Percentiles rank a stretch among this genome's conserved stretches.
These are phyloP conservation scores for Clunio marinus DNA, from an alignment of 2,888 invertebrate species.

Conservation along the genomic window DNA sequence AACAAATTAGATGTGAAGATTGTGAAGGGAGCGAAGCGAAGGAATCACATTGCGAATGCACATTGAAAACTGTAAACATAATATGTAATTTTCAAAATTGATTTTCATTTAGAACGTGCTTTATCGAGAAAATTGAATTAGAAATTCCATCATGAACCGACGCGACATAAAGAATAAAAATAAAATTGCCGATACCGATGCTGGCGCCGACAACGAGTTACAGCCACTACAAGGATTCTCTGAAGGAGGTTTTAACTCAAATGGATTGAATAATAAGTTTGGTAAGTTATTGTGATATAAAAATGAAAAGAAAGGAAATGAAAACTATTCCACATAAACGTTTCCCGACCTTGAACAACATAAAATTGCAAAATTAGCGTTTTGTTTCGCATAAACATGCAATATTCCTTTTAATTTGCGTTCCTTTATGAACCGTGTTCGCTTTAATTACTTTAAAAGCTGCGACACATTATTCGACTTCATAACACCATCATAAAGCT, in stretches of 20 bases:
- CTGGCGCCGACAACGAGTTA: conserved; percentile 14
- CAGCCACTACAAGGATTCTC: conserved; percentile 32
- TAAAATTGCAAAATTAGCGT: neutral
- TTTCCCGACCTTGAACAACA: conserved; percentile 15
- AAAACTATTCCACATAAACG: neutral
- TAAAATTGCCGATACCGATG: conserved; percentile 23
- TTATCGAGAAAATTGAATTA: conserved; percentile 12
- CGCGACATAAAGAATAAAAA: conserved; percentile 22
- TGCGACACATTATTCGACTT: neutral
- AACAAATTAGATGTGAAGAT: neutral
- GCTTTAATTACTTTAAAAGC: neutral
- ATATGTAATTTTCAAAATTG: neutral
- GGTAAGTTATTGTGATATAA: conserved; percentile 22
- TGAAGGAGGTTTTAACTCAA: conserved; percentile 11
- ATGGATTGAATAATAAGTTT: conserved; percentile 30
- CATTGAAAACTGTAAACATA: conserved; percentile 15
- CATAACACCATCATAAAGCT: neutral
- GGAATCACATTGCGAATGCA: conserved; percentile 13
- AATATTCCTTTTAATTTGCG: conserved; percentile 17
- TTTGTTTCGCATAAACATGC: neutral
- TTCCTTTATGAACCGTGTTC: neutral
- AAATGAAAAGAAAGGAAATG: neutral
- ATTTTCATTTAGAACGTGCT: conserved; percentile 9
- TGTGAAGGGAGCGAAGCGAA: neutral
- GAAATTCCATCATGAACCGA: conserved; percentile 26